phyloP scores from a whole-genome alignment of 2,888 invertebrate species.

The Biston stratarius region DNA sequence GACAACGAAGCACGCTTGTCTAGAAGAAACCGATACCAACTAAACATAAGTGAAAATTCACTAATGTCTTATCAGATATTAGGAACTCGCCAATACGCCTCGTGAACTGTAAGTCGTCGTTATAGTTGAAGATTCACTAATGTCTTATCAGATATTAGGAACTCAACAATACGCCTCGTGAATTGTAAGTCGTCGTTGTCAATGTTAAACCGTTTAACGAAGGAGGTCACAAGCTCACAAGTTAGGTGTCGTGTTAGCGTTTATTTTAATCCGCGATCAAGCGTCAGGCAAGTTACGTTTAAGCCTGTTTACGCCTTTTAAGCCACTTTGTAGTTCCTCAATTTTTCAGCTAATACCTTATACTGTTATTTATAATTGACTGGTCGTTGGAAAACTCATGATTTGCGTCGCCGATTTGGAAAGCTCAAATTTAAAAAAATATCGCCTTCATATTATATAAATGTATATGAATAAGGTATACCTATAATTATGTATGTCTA shows the following conservation, averaged over 20 bases:
- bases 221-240: slow-evolving; percentile 8
- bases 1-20: no score
- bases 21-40: no score
- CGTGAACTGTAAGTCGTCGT: no score
- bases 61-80: neutral
- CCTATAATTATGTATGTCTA: no score
- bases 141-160: neutral
- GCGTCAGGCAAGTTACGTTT: slow-evolving; percentile 14
- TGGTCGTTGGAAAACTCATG: no score
- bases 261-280: slow-evolving; percentile 16
- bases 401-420: no score
- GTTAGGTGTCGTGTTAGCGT: slow-evolving; percentile 11
- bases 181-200: no score
- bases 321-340: neutral
- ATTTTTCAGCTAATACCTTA: neutral
- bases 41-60: neutral
- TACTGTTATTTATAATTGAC: no score
- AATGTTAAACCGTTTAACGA: neutral
- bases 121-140: neutral
- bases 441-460: no score
- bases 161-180: neutral
- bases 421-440: no score
- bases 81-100: neutral
- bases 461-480: no score
- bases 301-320: slow-evolving; percentile 12